These are phyloP conservation scores for Rattus norvegicus DNA, from an alignment of 2,113 vertebrate species.

Conservation along the genomic window GRCr8 NC_086032.1:18648501-18649000, in stretches of 20 bases:
- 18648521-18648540: not conserved
- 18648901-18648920: not conserved
- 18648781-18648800: not conserved
- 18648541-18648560: not conserved
- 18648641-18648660: not conserved
- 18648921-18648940: not conserved
- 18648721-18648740: not conserved
- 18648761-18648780: not conserved
- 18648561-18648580: not conserved
- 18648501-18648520: not conserved
- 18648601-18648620: not conserved
- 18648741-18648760: not conserved
- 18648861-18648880: not conserved
- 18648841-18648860: slow-evolving; percentile 6
- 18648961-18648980: not conserved
- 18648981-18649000: not conserved
- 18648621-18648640: not conserved
- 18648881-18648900: not conserved
- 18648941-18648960: not conserved
- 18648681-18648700: not conserved
- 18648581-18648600: not conserved
- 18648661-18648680: not conserved
- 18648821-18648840: not conserved
- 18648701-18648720: not conserved
- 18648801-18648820: slow-evolving; percentile 1